These are phyloP conservation scores for Tupiocoris notatus DNA, from an alignment of 2,888 invertebrate genomes.

Conservation along the genomic window DNA sequence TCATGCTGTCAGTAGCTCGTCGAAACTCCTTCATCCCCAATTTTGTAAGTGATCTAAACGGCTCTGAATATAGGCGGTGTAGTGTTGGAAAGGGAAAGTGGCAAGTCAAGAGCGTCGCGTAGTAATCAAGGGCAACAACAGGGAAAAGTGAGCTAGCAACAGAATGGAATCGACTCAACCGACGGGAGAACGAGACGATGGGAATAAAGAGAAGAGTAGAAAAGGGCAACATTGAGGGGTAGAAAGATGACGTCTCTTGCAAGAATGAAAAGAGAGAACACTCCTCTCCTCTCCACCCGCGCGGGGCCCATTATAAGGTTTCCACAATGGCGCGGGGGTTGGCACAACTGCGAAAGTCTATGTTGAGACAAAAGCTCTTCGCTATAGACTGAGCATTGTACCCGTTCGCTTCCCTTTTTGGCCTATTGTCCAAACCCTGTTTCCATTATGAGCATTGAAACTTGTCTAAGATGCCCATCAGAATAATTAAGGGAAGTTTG, in stretches of 20 bases:
- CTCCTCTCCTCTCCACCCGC: not conserved
- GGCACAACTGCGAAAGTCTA: constrained; percentile 41
- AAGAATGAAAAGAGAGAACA: constrained; percentile 44
- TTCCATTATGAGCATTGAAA: constrained; percentile 45
- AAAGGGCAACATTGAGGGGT: not conserved
- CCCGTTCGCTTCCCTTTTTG: constrained; percentile 20
- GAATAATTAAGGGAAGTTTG: constrained; percentile 46
- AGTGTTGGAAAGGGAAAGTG: constrained; percentile 6
- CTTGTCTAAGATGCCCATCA: constrained; percentile 47
- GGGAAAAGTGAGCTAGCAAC: constrained; percentile 9
- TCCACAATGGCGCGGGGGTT: constrained; percentile 41
- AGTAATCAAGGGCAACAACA: constrained; percentile 41
- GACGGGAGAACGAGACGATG: not conserved
- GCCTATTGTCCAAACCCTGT: constrained; percentile 40
- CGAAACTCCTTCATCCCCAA: no score
- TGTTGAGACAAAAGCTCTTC: constrained; percentile 37
- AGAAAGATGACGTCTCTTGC: constrained; percentile 44
- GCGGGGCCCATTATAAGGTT: constrained; percentile 46
- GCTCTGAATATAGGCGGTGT: no score
- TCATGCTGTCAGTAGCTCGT: no score
- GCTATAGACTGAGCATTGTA: constrained; percentile 15
- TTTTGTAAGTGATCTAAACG: no score
- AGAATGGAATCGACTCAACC: not conserved
- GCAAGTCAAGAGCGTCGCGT: constrained; percentile 25
- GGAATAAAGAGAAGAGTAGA: not conserved